Conservation (phyloP, 1,140 invertebrate genomes). For the Hesperophylax magnus region DNA sequence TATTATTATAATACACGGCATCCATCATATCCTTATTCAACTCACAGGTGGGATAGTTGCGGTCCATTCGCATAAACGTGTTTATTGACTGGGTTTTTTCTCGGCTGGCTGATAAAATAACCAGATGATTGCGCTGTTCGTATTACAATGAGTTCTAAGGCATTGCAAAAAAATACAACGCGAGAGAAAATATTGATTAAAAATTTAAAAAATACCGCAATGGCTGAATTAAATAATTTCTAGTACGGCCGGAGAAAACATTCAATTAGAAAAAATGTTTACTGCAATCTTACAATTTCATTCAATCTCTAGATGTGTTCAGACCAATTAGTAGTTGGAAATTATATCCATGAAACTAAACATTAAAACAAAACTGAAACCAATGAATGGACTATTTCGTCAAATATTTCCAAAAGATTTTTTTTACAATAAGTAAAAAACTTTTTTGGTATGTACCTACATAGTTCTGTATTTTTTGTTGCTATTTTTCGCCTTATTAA, state of each 20-base stretch:
- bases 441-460: too few relatives aligned
- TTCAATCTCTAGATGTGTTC: too few relatives aligned
- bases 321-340: too few relatives aligned
- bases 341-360: too few relatives aligned
- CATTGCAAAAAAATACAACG: neutral
- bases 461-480: neutral
- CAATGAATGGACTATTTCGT: too few relatives aligned
- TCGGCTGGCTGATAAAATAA: neutral
- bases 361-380: too few relatives aligned
- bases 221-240: neutral
- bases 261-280: too few relatives aligned
- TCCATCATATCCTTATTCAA: neutral
- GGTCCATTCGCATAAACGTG: neutral
- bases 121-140: neutral
- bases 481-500: neutral
- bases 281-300: too few relatives aligned
- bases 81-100: neutral
- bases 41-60: slow-evolving; percentile 8
- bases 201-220: neutral
- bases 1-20: neutral
- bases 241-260: too few relatives aligned
- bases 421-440: too few relatives aligned
- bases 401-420: too few relatives aligned
- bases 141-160: neutral
- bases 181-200: neutral